Evolutionary conservation across 2,888 invertebrate genomes (phyloP), one percentile per base, ranked within the genome.

Genomic region (Tetramorium bicarinatum): DNA sequence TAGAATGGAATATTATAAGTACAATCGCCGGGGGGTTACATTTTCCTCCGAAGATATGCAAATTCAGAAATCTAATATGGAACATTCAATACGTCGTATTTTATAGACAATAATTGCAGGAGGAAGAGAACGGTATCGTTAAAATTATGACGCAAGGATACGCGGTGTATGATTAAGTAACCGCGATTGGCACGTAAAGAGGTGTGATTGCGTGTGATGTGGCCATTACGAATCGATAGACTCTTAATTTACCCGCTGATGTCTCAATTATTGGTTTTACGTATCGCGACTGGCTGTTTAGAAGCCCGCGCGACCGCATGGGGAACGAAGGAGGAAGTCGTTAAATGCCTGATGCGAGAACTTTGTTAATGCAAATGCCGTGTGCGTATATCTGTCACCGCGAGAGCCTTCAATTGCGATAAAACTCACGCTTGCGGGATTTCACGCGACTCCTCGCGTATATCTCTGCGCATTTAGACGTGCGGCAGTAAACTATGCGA

Each of bases 251-350:
- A 61, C 8, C 13, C 21, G 44, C 47, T 29, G 9, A 34, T 29
- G 21, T 44, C 66, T 62, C 9, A 13, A 47, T 62, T 49, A 34
- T 62, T 34, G 29, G 59, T 61, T 64, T 41, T 41, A 29, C 15
- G 11, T 29, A 29, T 61, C 34, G 9, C 61, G n/a, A 62, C 47
- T 49, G 34, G 18, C 41, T 7, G 34, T 13, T 59, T 2, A 9
- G n/a, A 59, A 34, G n/a, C 47, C 21, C 75, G 41, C 21, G 56
- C 8, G 56, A 15, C 29, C 6, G 2, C 18, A 4, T 8, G 8
- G n/a, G n/a, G 15, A 34, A 44, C 29, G 69, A n/a, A 38, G 34
- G 52, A 71, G 75, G 75, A 75, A 75, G 62, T 75, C n/a, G 44
- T 75, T 49, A 47, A 47, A 21, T 9, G 21, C 21, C 38, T 11